Evolutionary conservation across 2,797 vertebrate species (phyloP).

Genomic region (Tympanoctomys barrerae): DNA sequence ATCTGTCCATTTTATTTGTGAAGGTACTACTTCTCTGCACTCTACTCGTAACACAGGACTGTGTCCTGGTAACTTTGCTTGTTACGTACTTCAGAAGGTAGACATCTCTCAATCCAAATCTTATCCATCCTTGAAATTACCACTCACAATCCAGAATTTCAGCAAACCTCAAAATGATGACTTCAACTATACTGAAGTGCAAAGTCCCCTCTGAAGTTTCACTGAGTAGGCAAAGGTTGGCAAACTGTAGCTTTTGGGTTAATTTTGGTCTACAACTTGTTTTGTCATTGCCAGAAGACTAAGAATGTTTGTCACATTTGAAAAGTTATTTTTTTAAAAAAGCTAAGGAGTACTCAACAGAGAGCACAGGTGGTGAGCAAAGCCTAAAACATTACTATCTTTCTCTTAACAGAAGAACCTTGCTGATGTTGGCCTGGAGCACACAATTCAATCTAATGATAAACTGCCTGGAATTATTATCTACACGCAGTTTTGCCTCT

Average conservation of each 20-base stretch:
- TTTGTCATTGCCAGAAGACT: constrained; percentile 46
- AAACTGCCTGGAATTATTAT: constrained; percentile 22
- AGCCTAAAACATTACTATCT: constrained; percentile 54
- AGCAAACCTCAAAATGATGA: constrained; percentile 54
- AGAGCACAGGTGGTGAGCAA: not conserved
- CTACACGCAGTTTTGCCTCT: not conserved
- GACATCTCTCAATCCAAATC: constrained; percentile 39
- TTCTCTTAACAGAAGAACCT: constrained; percentile 6
- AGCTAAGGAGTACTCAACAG: constrained; percentile 51
- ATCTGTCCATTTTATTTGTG: constrained; percentile 34
- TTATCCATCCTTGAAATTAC: constrained; percentile 34
- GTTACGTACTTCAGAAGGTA: constrained; percentile 37
- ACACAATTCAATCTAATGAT: constrained; percentile 22
- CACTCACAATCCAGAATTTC: constrained; percentile 65
- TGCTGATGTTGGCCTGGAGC: not conserved
- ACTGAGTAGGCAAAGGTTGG: not conserved
- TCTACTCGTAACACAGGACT: not conserved
- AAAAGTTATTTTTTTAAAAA: not conserved
- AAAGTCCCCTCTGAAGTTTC: constrained; percentile 32
- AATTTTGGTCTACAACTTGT: not conserved
- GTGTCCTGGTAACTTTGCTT: not conserved
- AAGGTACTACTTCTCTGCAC: constrained; percentile 18
- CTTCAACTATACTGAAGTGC: constrained; percentile 25
- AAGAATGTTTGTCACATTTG: constrained; percentile 64
- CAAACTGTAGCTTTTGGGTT: not conserved